Percentiles rank a stretch among this genome's conserved stretches.
Conservation (phyloP, 1,140 invertebrate genomes). For the Drosophila ercepeae region DNA sequence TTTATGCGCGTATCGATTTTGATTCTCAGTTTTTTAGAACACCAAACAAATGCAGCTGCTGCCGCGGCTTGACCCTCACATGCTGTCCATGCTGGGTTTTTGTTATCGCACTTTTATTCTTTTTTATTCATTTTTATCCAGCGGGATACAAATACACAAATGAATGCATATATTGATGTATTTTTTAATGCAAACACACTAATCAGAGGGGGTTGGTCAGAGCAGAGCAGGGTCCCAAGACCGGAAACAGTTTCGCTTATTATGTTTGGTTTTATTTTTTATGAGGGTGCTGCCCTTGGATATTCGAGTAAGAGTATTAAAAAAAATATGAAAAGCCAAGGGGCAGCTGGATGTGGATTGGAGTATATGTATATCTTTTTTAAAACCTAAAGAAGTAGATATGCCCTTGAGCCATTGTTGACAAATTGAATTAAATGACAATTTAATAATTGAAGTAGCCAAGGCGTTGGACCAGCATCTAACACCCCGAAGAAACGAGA, state of each 20-base stretch:
- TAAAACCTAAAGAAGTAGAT: slow-evolving; percentile 34
- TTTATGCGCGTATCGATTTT: slow-evolving; percentile 35
- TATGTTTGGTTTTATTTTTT: slow-evolving; percentile 44
- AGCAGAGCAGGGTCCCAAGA: slow-evolving; percentile 30
- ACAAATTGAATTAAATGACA: slow-evolving; percentile 73
- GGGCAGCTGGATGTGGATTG: slow-evolving; percentile 33
- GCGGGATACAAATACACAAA: slow-evolving; percentile 9
- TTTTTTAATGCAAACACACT: slow-evolving; percentile 74
- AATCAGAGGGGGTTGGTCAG: slow-evolving; percentile 66
- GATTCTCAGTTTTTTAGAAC: slow-evolving; percentile 44
- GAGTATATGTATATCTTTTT: slow-evolving; percentile 13
- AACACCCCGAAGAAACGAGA: slow-evolving; percentile 18
- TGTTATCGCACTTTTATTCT: slow-evolving; percentile 56
- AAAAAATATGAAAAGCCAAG: slow-evolving; percentile 13
- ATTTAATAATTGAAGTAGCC: slow-evolving; percentile 58
- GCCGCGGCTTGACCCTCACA: slow-evolving; percentile 68
- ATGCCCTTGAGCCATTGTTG: slow-evolving; percentile 51
- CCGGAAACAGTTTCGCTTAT: slow-evolving; percentile 63
- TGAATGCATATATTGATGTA: slow-evolving; percentile 20
- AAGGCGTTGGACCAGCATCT: slow-evolving; percentile 70
- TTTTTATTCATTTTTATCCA: slow-evolving; percentile 42
- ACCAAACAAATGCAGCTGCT: slow-evolving; percentile 60
- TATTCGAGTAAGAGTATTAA: slow-evolving; percentile 5
- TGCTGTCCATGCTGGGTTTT: slow-evolving; percentile 67
- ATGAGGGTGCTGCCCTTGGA: slow-evolving; percentile 63